Conservation (phyloP, 2,113 vertebrate species). For the Garra rufa region DNA sequence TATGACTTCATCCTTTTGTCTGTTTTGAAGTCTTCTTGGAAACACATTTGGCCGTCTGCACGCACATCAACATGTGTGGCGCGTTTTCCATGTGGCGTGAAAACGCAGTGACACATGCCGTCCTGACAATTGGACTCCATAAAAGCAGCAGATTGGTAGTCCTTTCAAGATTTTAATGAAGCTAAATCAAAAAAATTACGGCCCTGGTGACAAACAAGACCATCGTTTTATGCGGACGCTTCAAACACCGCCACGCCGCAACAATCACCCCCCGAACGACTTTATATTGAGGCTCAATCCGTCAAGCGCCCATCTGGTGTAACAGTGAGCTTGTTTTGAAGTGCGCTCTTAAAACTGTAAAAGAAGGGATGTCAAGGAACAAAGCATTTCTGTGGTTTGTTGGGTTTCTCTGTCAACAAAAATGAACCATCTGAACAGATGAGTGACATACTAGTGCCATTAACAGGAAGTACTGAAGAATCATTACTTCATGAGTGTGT, state of each 20-base stretch:
- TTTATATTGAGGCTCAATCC: constrained; percentile 75
- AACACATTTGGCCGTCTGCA: constrained; percentile 50
- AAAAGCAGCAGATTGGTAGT: constrained; percentile 58
- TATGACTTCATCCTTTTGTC: constrained; percentile 15
- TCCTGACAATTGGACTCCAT: constrained; percentile 66
- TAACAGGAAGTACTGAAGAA: constrained; percentile 23
- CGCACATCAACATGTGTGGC: constrained; percentile 44
- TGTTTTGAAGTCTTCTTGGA: constrained; percentile 36
- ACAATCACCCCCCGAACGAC: constrained; percentile 61
- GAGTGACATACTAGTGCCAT: constrained; percentile 35
- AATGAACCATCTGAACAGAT: constrained; percentile 47
- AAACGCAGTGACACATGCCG: constrained; percentile 68
- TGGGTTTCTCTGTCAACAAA: constrained; percentile 72
- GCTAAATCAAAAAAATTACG: constrained; percentile 72
- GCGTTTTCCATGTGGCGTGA: constrained; percentile 46
- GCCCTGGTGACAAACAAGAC: constrained; percentile 73
- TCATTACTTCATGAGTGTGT: constrained; percentile 42
- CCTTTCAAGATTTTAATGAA: constrained; percentile 79
- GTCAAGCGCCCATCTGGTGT: constrained; percentile 76
- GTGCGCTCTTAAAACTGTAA: constrained; percentile 72
- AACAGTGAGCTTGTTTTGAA: constrained; percentile 78
- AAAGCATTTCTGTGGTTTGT: constrained; percentile 75
- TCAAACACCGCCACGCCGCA: constrained; percentile 73
- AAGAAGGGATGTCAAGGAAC: constrained; percentile 74
- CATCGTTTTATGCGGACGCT: constrained; percentile 75